Evolutionary conservation across 2,113 vertebrate species (phyloP), one percentile per base, ranked within the genome.

Genomic region (Petrocephalus microphthalmus): DNA sequence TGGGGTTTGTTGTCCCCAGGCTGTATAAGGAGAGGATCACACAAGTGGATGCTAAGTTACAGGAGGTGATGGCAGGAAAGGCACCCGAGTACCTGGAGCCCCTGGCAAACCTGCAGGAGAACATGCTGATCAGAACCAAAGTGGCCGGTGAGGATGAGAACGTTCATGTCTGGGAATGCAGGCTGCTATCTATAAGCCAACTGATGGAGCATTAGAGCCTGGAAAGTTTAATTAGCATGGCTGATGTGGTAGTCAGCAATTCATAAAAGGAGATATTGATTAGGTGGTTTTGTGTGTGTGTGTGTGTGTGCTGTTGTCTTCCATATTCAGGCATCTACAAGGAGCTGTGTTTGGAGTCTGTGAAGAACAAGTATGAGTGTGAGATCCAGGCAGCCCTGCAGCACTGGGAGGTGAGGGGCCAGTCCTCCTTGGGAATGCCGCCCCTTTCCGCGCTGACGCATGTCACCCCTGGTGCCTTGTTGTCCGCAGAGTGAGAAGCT

Each of bases 71-170:
- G 94, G 97, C 98, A 5, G 98, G 98, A 91, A 99, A 98, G 93
- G 98, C 98, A 90, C 96, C 97, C 7, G 98, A 99, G 90, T 99
- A 99, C 93, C 95, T 99, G 94, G 98, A 99, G 91, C 98, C 98
- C 42, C 92, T 99, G 90, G 98, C 98, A 92, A 97, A 97, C 92
- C 95, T 99, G 90, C 98, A 99, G 95, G 98, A 99, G 95, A 99
- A 99, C 94, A 99, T 99, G 98, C 98, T 99, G 94, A 99, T 99
- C 91, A 96, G 98, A 93, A 99, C 97, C 90, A 99, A 99, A 96
- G 98, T 99, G 87, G 98, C 98, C 90, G 98, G 98, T 99, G 94
- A 91, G 95, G 56, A 56, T 83, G 19, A 22, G 37, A 8, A 45
- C 19, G 33, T 7, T 2, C 2, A 37, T 82, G 67, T n/a, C 67